Evolutionary conservation across 2,113 vertebrate species (phyloP).

Genomic region (Lepisosteus osseus): DNA sequence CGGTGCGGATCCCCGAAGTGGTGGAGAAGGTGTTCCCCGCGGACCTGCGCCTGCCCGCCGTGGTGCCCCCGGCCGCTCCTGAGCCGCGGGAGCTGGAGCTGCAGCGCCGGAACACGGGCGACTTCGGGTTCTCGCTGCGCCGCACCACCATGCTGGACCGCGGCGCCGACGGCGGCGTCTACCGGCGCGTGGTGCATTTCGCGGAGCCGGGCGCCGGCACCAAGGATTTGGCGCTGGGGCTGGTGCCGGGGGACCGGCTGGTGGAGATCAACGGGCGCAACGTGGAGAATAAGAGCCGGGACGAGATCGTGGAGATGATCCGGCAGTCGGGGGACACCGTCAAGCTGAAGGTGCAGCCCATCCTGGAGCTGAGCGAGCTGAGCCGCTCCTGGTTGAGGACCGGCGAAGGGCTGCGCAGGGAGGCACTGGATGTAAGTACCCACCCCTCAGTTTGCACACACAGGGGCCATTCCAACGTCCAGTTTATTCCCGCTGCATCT

Average conservation of each 20-base stretch:
- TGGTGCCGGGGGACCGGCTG: conserved; percentile 89
- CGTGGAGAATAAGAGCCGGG: conserved; percentile 86
- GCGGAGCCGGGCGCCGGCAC: conserved; percentile 86
- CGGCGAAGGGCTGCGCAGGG: conserved; percentile 56
- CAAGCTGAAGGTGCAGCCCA: conserved; percentile 90
- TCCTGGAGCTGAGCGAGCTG: conserved; percentile 89
- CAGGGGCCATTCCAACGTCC: too few relatives aligned
- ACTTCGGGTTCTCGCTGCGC: conserved; percentile 92
- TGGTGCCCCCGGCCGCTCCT: conserved; percentile 69
- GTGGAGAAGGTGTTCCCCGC: conserved; percentile 75
- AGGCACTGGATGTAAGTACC: conserved; percentile 78
- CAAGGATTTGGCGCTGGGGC: conserved; percentile 80
- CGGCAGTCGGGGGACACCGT: conserved; percentile 89
- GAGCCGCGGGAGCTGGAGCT: conserved; percentile 79
- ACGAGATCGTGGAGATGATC: conserved; percentile 98
- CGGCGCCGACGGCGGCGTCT: conserved; percentile 74
- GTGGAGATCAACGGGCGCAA: conserved; percentile 91
- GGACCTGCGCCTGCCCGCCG: conserved; percentile 71
- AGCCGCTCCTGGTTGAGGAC: conserved; percentile 86
- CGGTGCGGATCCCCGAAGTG: conserved; percentile 68
- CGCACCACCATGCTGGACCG: conserved; percentile 89
- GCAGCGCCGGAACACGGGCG: conserved; percentile 85
- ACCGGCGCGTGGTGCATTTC: conserved; percentile 85
- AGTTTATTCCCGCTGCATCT: too few relatives aligned
- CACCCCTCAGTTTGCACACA: too few relatives aligned